Evolutionary conservation across 2,888 invertebrate species (phyloP).

Genomic region (Hydriomena furcata): DNA sequence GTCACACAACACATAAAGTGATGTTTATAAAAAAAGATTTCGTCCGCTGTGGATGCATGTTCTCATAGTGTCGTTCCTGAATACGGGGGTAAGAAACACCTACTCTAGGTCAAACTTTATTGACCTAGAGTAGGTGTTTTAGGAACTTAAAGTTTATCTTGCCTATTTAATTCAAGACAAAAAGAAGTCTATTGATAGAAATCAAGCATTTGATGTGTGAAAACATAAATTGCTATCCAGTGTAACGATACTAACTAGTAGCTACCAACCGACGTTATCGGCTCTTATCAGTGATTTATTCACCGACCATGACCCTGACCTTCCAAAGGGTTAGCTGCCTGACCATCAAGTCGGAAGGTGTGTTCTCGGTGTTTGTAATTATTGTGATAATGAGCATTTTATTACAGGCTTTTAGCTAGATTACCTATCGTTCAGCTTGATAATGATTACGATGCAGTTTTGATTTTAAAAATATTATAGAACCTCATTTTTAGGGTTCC

Average conservation of each 20-base stretch:
- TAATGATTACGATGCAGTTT: too few relatives aligned
- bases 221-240: constrained; percentile 5
- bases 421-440: too few relatives aligned
- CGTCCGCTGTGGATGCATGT: too few relatives aligned
- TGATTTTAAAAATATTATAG: too few relatives aligned
- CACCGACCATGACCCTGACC: constrained; percentile 20
- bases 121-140: too few relatives aligned
- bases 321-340: constrained; percentile 6
- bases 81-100: too few relatives aligned
- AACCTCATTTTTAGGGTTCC: too few relatives aligned
- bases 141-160: too few relatives aligned
- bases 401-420: not conserved
- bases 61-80: too few relatives aligned
- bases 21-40: too few relatives aligned
- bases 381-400: not conserved
- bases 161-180: not conserved
- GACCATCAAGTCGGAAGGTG: constrained; percentile 14
- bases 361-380: not conserved
- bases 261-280: constrained; percentile 10
- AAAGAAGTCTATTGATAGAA: not conserved
- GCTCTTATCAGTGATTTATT: constrained; percentile 26
- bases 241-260: constrained; percentile 9
- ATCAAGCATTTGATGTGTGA: not conserved
- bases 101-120: too few relatives aligned
- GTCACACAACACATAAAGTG: too few relatives aligned